Base-by-base conservation (phyloP, 1,140 invertebrate species). In the Trachymyrmex septentrionalis region DNA sequence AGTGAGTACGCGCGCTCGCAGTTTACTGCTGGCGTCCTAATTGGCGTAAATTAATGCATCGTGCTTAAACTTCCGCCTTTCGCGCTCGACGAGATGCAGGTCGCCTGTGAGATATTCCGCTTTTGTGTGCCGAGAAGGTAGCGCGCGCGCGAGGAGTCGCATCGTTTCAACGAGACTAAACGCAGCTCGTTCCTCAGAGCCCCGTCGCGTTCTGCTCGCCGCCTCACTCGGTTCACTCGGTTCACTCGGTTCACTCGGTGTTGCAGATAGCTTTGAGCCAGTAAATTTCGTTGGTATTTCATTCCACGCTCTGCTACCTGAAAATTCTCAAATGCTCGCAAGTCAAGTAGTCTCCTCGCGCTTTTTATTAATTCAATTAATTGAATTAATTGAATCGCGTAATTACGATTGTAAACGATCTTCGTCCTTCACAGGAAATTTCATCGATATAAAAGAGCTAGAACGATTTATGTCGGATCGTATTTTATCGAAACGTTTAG, bases 261-360 rank as follows among this genome's bases (percentile, higher is more conserved):
- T 77, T 57, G 72, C 55, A 73, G 67, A 84, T 64, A 69, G n/a
- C 50, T 86, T 48, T 14, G 77, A 38, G 48, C 73, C 44, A 87
- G 73, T 73, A 80, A 67, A 86, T 81, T 88, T 77, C 76, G 72
- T 78, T 67, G 75, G 59, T 61, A 87, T 90, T 81, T 84, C 80
- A 30, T 63, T 44, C 53, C 57, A 21, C 48, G 57, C 55, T 50
- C 67, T 50, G 48, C 84, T 88, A 86, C 73, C 72, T 80, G 69
- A 73, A 89, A 89, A 69, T 86, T 38, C 67, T 72, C 76, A 75
- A 86, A 57, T 67, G 84, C 80, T 71, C 63, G 75, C 67, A n/a
- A n/a, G 66, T 81, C 48, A 71, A 71, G 30, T 57, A n/a, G 24
- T 21, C n/a, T 53, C 34, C 12, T 38, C 9, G 7, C 14, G 19